These are phyloP conservation scores for Streptopelia turtur DNA, from an alignment of 2,797 vertebrate species.

Conservation along the genomic window DNA sequence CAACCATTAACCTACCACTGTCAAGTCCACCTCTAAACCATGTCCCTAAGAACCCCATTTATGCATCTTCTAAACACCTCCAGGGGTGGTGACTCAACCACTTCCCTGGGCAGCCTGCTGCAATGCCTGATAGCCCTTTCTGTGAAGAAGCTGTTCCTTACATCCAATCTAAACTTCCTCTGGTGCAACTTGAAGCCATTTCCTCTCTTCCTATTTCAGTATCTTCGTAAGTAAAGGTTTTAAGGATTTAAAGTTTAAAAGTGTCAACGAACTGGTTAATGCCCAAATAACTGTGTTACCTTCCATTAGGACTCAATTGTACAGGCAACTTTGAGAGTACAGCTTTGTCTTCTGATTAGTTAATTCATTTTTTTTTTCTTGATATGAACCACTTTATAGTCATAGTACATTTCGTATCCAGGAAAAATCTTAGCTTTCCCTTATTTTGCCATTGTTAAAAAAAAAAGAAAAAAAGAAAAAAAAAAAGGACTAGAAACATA, in stretches of 20 bases:
- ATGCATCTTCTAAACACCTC: too few species aligned
- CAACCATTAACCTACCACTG: too few species aligned
- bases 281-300: not conserved
- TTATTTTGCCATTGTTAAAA: not conserved
- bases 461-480: not conserved
- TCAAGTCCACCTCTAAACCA: too few species aligned
- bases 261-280: not conserved
- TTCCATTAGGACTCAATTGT: not conserved
- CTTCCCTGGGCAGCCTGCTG: too few species aligned
- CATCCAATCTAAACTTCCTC: too few species aligned
- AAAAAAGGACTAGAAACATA: not conserved
- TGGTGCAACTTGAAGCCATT: too few species aligned
- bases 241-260: not conserved
- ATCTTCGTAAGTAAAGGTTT: not conserved
- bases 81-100: too few species aligned
- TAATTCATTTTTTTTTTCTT: not conserved
- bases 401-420: not conserved
- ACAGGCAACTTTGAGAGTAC: not conserved
- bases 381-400: not conserved
- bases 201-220: not conserved
- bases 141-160: too few species aligned
- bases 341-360: not conserved
- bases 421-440: not conserved
- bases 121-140: too few species aligned
- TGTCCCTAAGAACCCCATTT: too few species aligned